Evolutionary conservation across 2,797 vertebrate species (phyloP).

Genomic region (Nasua narica): DNA sequence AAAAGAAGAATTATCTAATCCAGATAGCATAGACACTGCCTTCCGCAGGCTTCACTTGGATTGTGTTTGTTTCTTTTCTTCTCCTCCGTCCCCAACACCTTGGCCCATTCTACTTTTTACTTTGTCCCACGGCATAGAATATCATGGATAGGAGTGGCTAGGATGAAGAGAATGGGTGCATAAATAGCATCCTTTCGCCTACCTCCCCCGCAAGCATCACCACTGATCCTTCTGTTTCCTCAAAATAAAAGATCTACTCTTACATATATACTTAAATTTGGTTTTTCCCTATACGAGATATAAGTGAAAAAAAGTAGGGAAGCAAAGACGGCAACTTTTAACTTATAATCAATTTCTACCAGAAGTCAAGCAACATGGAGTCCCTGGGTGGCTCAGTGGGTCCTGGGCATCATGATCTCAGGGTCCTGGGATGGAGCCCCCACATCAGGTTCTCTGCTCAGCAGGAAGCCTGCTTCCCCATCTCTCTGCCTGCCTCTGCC

Average conservation of each 20-base stretch:
- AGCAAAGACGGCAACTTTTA: neutral
- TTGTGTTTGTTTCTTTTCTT: neutral
- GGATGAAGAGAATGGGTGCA: neutral
- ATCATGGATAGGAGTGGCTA: neutral
- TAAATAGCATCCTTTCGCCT: neutral
- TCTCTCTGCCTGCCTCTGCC: too few relatives aligned
- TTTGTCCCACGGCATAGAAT: neutral
- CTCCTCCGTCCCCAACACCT: neutral
- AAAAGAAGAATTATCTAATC: conserved; percentile 7
- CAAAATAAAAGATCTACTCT: neutral
- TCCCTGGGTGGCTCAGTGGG: too few relatives aligned
- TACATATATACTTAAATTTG: neutral
- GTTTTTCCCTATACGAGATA: neutral
- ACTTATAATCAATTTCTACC: neutral
- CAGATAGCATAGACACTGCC: neutral
- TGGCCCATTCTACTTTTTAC: neutral
- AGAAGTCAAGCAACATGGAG: conserved; percentile 22
- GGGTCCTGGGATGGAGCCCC: too few relatives aligned
- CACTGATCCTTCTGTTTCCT: neutral
- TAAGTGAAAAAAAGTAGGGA: conserved; percentile 29
- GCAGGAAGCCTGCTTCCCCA: too few relatives aligned
- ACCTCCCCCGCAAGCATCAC: neutral
- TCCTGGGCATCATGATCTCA: too few relatives aligned
- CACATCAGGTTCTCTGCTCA: too few relatives aligned
- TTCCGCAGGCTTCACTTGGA: neutral